These are phyloP conservation scores for Lymantria dispar DNA, from an alignment of 2,888 invertebrate species.

Conservation along the genomic window DNA sequence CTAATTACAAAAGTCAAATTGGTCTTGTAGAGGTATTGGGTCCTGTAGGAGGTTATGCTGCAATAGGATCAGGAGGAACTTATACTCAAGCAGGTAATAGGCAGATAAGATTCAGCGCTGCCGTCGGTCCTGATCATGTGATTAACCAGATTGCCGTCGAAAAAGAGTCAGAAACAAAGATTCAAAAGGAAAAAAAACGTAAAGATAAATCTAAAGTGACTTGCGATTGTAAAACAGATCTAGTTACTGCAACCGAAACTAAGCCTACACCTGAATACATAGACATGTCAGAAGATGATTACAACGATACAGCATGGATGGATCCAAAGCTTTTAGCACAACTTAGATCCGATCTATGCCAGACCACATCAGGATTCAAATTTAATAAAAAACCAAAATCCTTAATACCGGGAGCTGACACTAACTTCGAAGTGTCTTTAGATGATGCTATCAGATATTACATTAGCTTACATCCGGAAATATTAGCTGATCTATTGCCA, in stretches of 20 bases:
- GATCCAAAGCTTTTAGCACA: not conserved
- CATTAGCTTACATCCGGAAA: conserved; percentile 4
- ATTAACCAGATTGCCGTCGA: not conserved
- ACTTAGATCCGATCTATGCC: not conserved
- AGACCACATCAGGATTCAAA: not conserved
- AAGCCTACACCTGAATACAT: not conserved
- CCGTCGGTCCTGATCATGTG: not conserved
- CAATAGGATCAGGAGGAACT: conserved; percentile 2
- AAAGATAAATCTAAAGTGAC: not conserved
- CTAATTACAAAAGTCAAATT: not conserved
- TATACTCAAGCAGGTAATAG: not conserved
- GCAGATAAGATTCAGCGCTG: not conserved
- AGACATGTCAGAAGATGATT: not conserved
- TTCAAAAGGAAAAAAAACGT: not conserved
- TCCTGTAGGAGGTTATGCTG: conserved; percentile 4
- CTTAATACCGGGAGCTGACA: not conserved
- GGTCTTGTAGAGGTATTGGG: not conserved
- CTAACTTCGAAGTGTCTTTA: not conserved
- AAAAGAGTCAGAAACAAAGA: not conserved
- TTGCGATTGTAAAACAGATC: not conserved
- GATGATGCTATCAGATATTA: conserved; percentile 6
- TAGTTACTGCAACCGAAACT: not conserved
- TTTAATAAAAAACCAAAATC: not conserved
- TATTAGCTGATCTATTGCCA: conserved; percentile 10
- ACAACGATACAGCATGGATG: not conserved